A percentile compares a stretch with the other conserved stretches of the same genome.
phyloP scores from a whole-genome alignment of 1,140 invertebrate genomes.

The Zelostemma sp. region DNA sequence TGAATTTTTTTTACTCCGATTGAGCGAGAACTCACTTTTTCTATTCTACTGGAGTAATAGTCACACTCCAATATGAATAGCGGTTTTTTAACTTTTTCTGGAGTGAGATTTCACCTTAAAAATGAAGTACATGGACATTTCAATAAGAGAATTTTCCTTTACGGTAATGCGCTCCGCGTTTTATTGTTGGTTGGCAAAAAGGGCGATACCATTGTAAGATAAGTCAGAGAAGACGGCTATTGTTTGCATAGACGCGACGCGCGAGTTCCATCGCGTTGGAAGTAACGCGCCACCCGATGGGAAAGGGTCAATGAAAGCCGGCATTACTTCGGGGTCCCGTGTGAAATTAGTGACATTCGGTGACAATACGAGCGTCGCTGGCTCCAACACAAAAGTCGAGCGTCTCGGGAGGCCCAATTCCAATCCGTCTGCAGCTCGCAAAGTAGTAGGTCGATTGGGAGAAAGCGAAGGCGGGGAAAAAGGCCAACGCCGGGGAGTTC shows the following conservation, averaged over 20 bases:
- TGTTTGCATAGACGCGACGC: conserved; percentile 21
- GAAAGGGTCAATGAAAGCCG: conserved; percentile 41
- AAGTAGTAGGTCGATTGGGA: conserved; percentile 42
- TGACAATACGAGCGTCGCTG: conserved; percentile 24
- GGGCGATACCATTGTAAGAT: neutral
- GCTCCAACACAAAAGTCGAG: conserved; percentile 16
- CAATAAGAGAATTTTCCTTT: neutral
- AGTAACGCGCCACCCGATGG: conserved; percentile 19
- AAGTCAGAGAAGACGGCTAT: conserved; percentile 11
- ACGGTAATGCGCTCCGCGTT: no score
- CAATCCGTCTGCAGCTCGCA: conserved; percentile 44
- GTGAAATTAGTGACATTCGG: conserved; percentile 41
- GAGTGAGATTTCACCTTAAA: no score
- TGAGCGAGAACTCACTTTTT: no score
- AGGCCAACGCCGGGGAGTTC: conserved; percentile 12
- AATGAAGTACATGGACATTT: neutral
- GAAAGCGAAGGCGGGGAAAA: conserved; percentile 30
- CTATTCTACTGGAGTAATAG: neutral
- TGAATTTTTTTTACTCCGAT: neutral
- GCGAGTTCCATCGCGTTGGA: conserved; percentile 15
- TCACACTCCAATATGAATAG: no score
- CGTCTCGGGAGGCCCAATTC: conserved; percentile 31
- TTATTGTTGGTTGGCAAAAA: neutral
- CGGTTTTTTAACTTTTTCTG: no score
- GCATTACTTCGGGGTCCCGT: conserved; percentile 40